Conservation (phyloP, 2,113 vertebrate genomes). For the Sorex fumeus region DNA sequence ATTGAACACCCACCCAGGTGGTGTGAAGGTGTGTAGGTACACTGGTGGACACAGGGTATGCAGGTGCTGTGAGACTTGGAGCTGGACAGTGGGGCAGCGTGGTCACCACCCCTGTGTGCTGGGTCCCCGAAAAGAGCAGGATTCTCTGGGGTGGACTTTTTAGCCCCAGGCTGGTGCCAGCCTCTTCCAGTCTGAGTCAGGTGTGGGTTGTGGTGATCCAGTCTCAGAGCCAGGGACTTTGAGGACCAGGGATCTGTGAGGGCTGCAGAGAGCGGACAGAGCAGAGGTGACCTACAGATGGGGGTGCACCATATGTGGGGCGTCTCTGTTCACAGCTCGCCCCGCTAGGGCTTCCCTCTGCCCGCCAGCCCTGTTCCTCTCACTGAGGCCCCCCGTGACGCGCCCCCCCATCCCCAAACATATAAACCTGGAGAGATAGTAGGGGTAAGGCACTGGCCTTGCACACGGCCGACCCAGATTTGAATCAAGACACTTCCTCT, state of each 20-base stretch:
- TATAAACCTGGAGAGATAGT: not conserved
- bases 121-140: not conserved
- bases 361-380: not conserved
- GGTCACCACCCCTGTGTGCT: accelerated
- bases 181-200: not conserved
- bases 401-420: too few relatives aligned
- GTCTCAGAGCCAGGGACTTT: not conserved
- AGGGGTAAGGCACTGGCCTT: too few relatives aligned
- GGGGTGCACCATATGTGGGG: accelerated
- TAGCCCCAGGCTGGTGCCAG: too few relatives aligned
- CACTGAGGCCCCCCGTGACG: not conserved
- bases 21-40: accelerated
- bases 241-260: not conserved
- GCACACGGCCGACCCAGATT: too few relatives aligned
- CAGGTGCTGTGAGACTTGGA: too few relatives aligned
- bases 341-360: not conserved
- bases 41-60: not conserved
- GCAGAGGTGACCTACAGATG: not conserved
- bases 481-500: too few relatives aligned
- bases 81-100: not conserved
- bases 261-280: accelerated
- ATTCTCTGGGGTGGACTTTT: not conserved
- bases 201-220: not conserved
- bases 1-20: not conserved
- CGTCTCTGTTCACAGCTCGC: not conserved